Percentiles rank a stretch among this genome's conserved stretches.
phyloP scores from a whole-genome alignment of 2,888 invertebrate species.

The Dioctria rufipes region DNA sequence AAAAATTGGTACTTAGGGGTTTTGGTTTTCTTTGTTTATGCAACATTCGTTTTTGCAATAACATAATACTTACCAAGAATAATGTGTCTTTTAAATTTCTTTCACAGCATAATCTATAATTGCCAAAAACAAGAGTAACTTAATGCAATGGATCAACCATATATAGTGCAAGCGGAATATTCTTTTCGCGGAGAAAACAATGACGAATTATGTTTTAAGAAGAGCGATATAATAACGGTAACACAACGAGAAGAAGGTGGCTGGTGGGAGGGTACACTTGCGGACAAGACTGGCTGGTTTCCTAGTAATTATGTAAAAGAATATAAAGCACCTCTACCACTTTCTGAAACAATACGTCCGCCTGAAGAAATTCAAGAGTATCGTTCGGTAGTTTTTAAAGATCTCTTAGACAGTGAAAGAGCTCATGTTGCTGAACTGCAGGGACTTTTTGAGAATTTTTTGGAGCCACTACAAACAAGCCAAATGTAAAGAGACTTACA shows the following conservation, averaged over 20 bases:
- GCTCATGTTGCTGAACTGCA: slow-evolving; percentile 93
- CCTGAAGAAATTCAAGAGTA: slow-evolving; percentile 84
- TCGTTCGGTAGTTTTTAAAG: slow-evolving; percentile 88
- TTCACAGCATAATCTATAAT: neutral
- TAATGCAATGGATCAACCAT: slow-evolving; percentile 68
- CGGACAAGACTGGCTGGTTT: slow-evolving; percentile 98
- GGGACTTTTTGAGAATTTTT: slow-evolving; percentile 86
- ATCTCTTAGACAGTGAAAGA: slow-evolving; percentile 93
- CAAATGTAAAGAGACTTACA: slow-evolving; percentile 80
- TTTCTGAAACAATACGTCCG: slow-evolving; percentile 78
- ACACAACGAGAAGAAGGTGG: slow-evolving; percentile 97
- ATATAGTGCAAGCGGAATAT: slow-evolving; percentile 90
- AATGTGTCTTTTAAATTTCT: too few relatives aligned
- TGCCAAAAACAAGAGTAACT: neutral
- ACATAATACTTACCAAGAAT: too few relatives aligned
- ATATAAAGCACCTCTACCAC: slow-evolving; percentile 75
- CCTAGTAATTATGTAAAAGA: slow-evolving; percentile 98
- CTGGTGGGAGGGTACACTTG: slow-evolving; percentile 99
- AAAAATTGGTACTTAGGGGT: too few relatives aligned
- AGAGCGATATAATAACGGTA: slow-evolving; percentile 96
- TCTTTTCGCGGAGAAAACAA: slow-evolving; percentile 97
- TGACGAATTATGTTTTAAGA: slow-evolving; percentile 96
- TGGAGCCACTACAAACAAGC: slow-evolving; percentile 88
- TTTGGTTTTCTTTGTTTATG: too few relatives aligned
- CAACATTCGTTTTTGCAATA: too few relatives aligned